Base-by-base conservation (phyloP, 1,140 invertebrate species). In the Popillia japonica region DNA sequence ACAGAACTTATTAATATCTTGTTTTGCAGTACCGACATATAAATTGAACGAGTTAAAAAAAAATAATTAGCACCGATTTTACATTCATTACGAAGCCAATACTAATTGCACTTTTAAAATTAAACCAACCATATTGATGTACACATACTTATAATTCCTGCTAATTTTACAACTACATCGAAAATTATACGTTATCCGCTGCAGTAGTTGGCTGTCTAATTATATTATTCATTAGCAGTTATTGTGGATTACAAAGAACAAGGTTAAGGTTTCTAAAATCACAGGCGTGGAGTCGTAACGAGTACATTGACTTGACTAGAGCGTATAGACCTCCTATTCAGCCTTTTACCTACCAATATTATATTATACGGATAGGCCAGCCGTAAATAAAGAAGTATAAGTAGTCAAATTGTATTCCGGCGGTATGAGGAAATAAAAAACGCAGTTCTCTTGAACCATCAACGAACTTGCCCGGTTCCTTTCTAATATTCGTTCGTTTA, bases 231-330 rank as follows among this genome's bases (percentile, higher is more conserved):
- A 42, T 17, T 75, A 75, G 34, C 40, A 17, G 34, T 68, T 68
- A 68, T 68, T 68, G 61, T 68, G 61, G 27, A 68, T 68, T 68
- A 27, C 48, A 14, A 68, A 68, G 61, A 68, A 68, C 61, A 68
- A 68, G 61, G 61, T 68, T 68, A 68, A 68, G 61, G 61, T 68
- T 68, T 68, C 61, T 68, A 17, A 68, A 68, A 68, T 27, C 61
- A 27, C 61, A 27, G 61, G 11, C 61, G 17, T 22, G 4, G 22
- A 68, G 22, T 3, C 6, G 22, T 8, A 10, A 2, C 10, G 61
- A 68, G 61, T 68, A 34, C 61, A 34, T 68, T 68, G 61, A 68
- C 61, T 68, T 55, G n/a, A 17, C 48, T 55, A 55, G 48, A 55
- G 17, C 17, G 48, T 55, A 55, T 55, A 34, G 27, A 34, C 27